Conservation (phyloP, 2,888 invertebrate genomes). For the Platycheirus albimanus region DNA sequence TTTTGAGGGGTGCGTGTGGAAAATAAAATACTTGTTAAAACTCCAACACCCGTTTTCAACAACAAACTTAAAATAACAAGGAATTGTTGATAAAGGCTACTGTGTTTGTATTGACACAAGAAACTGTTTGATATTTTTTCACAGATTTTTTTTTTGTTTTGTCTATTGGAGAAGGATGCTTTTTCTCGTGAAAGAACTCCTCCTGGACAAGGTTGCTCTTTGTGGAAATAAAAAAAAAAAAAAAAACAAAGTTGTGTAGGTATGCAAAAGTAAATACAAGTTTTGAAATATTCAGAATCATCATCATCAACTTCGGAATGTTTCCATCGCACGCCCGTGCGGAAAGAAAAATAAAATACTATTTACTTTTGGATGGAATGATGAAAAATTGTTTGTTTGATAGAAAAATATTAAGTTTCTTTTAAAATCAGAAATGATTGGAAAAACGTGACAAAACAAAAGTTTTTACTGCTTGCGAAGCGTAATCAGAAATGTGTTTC, state of each 20-base stretch:
- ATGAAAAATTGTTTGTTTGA: background rate
- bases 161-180: background rate
- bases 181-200: background rate
- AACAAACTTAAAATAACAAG: background rate
- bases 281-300: background rate
- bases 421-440: too few relatives aligned
- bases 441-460: too few relatives aligned
- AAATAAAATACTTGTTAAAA: constrained; percentile 1
- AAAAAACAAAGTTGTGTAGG: background rate
- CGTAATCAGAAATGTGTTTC: too few relatives aligned
- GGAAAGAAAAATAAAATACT: background rate
- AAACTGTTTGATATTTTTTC: background rate
- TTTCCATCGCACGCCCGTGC: background rate
- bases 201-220: background rate
- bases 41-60: background rate
- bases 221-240: too few relatives aligned
- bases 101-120: constrained; percentile 15
- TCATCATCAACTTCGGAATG: background rate
- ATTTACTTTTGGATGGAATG: too few relatives aligned
- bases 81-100: constrained; percentile 1
- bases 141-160: background rate
- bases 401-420: background rate
- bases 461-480: too few relatives aligned
- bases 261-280: constrained; percentile 1
- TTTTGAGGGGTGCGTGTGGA: too few relatives aligned